Percentiles rank a stretch among this genome's conserved stretches.
phyloP scores from a whole-genome alignment of 2,113 vertebrate genomes.

The Gnathonemus longibarbis region DNA sequence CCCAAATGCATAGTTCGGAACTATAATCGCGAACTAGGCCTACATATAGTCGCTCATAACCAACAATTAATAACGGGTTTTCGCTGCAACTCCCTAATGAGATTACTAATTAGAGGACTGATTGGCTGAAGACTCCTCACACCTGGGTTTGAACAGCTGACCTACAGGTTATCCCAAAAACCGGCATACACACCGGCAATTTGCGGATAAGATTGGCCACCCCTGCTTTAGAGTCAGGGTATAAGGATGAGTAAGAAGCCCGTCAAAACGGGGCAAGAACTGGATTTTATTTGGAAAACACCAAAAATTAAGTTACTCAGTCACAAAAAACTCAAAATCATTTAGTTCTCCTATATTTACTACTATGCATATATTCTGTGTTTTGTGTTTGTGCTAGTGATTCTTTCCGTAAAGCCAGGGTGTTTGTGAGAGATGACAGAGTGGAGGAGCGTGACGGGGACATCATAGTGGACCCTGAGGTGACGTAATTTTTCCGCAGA shows the following conservation, averaged over 20 bases:
- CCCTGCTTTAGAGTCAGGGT: not conserved
- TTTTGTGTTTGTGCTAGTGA: not conserved
- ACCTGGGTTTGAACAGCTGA: no score
- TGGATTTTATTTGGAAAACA: not conserved
- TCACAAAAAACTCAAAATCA: not conserved
- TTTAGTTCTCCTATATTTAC: not conserved
- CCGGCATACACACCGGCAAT: no score
- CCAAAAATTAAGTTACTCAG: not conserved
- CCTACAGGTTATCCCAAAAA: no score
- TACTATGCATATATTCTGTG: not conserved
- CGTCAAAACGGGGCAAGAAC: not conserved
- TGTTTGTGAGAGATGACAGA: not conserved
- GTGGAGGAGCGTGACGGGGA: not conserved
- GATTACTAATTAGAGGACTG: no score
- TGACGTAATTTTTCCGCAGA: not conserved
- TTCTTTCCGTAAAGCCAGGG: not conserved
- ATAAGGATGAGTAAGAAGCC: not conserved
- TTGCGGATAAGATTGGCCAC: no score
- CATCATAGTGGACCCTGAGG: not conserved
- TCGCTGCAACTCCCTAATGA: no score
- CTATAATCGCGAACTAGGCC: not conserved
- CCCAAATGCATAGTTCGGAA: no score
- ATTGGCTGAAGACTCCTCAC: no score
- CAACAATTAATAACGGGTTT: not conserved
- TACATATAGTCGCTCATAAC: not conserved